Conservation (phyloP, 2,113 vertebrate species). For the Cettia cetti region DNA sequence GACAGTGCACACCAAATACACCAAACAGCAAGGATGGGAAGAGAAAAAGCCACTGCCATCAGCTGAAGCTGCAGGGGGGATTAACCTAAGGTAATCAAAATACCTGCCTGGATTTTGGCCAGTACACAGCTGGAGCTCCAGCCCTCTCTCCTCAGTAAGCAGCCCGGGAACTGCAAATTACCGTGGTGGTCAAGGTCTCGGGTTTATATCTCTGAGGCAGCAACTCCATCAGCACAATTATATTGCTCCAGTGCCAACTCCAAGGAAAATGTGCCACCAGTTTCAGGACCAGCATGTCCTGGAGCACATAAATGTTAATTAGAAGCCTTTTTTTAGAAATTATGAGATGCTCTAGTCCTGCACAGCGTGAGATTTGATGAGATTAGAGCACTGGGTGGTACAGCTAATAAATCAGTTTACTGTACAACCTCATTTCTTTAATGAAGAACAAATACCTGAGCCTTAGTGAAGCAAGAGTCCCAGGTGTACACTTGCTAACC, state of each 20-base stretch:
- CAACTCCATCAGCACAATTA: neutral
- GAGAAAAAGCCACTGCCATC: neutral
- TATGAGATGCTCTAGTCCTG: neutral
- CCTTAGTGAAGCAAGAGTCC: neutral
- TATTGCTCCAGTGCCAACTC: neutral
- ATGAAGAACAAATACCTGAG: slow-evolving; percentile 10
- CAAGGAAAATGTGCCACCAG: neutral
- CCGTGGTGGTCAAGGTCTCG: neutral
- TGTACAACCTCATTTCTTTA: slow-evolving; percentile 37
- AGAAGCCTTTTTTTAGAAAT: neutral
- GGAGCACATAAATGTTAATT: slow-evolving; percentile 33
- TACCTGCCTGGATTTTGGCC: slow-evolving; percentile 13
- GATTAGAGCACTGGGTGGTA: slow-evolving; percentile 7
- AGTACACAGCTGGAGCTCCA: neutral
- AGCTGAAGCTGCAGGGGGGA: neutral
- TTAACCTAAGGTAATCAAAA: neutral
- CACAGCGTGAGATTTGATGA: slow-evolving; percentile 26
- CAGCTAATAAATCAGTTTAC: slow-evolving; percentile 32
- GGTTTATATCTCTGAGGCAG: neutral
- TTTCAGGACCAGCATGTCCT: neutral
- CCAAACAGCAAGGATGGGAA: neutral
- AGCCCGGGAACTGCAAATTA: slow-evolving; percentile 26
- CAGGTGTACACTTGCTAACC: neutral
- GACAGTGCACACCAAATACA: neutral
- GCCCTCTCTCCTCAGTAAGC: neutral